Evolutionary conservation across 2,888 invertebrate genomes (phyloP).

Genomic region (Drosophila monieri): DNA sequence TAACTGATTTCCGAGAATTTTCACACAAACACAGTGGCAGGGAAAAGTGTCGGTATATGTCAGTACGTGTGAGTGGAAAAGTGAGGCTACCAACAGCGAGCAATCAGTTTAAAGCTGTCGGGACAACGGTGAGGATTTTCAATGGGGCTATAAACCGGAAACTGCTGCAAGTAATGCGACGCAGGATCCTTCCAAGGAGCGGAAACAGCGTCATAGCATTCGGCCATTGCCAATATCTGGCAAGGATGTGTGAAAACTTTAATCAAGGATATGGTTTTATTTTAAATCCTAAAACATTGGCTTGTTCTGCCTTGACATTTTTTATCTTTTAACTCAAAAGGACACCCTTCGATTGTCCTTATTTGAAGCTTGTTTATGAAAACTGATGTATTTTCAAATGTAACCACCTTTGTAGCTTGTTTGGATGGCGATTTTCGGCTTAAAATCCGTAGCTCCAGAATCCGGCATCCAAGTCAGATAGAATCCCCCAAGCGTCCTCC

Average conservation of each 20-base stretch:
- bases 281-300: no score
- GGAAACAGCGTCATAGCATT: slow-evolving; percentile 20
- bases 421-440: slow-evolving; percentile 18
- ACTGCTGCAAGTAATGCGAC: slow-evolving; percentile 55
- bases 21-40: slow-evolving; percentile 22
- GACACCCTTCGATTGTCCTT: no score
- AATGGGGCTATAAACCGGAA: slow-evolving; percentile 64
- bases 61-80: slow-evolving; percentile 1
- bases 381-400: slow-evolving; percentile 3
- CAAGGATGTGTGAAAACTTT: slow-evolving; percentile 53
- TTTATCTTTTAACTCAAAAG: no score
- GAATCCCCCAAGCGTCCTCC: background rate
- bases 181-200: slow-evolving; percentile 30
- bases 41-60: slow-evolving; percentile 19
- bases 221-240: slow-evolving; percentile 19
- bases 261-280: slow-evolving; percentile 43
- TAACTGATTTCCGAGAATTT: slow-evolving; percentile 73
- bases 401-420: background rate
- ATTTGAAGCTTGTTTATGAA: background rate
- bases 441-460: slow-evolving; percentile 7
- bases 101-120: slow-evolving; percentile 75
- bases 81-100: slow-evolving; percentile 53
- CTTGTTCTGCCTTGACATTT: no score
- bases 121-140: slow-evolving; percentile 55
- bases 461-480: slow-evolving; percentile 19